Conservation (phyloP, 2,113 vertebrate species). For the Corapipo altera region DNA sequence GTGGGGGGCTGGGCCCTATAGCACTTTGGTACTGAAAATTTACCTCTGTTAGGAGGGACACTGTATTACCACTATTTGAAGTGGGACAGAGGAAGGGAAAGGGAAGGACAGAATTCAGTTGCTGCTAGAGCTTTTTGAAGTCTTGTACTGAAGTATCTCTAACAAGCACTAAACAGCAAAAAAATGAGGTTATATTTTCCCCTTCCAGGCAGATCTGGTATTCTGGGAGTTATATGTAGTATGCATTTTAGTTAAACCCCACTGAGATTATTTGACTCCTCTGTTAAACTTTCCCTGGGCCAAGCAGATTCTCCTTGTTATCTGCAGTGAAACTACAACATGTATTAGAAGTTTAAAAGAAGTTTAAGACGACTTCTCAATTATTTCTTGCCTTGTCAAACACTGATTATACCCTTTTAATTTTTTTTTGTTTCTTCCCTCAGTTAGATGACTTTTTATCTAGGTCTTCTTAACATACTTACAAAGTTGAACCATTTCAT, state of each 20-base stretch:
- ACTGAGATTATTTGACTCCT: not conserved
- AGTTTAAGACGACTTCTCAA: not conserved
- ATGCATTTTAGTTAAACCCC: not conserved
- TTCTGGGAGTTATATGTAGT: not conserved
- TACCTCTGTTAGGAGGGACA: not conserved
- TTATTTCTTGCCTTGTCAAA: not conserved
- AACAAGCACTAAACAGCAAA: not conserved
- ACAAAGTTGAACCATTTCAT: not conserved
- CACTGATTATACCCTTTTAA: not conserved
- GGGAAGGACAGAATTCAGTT: not conserved
- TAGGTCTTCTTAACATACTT: not conserved
- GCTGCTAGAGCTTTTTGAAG: not conserved
- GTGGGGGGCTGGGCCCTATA: not conserved
- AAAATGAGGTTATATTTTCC: not conserved
- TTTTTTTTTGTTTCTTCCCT: not conserved
- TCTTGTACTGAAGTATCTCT: not conserved
- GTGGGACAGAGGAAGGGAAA: not conserved
- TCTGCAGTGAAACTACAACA: not conserved
- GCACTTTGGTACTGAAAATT: not conserved
- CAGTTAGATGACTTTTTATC: not conserved
- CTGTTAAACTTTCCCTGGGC: not conserved
- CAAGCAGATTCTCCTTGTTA: not conserved
- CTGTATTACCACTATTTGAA: not conserved
- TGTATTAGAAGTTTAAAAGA: not conserved
- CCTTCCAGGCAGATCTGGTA: not conserved